Evolutionary conservation across 2,113 vertebrate genomes (phyloP).

Genomic region (Bujurquina vittata): DNA sequence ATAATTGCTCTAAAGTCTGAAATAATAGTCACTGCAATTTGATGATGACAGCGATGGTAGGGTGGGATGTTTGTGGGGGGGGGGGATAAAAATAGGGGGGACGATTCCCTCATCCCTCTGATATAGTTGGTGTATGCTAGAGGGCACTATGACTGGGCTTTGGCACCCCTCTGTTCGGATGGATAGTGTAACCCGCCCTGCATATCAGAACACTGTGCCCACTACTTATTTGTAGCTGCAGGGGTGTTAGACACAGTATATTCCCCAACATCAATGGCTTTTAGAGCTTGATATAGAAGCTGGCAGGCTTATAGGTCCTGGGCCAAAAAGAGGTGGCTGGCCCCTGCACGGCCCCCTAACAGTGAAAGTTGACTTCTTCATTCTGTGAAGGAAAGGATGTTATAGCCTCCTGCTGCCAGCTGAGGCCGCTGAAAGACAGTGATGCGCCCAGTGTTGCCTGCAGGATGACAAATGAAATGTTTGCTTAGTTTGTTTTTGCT

Average conservation of each 20-base stretch:
- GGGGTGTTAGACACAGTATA: slow-evolving; percentile 83
- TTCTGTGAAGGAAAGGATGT: slow-evolving; percentile 32
- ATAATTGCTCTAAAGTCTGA: slow-evolving; percentile 77
- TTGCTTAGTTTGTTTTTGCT: neutral
- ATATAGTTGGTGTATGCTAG: slow-evolving; percentile 62
- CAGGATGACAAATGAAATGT: slow-evolving; percentile 13
- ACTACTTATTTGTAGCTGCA: slow-evolving; percentile 77
- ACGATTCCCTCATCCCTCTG: slow-evolving; percentile 67
- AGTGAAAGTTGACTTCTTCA: slow-evolving; percentile 53
- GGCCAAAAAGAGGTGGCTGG: slow-evolving; percentile 48
- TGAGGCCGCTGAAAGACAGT: slow-evolving; percentile 71
- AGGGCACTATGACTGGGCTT: slow-evolving; percentile 66
- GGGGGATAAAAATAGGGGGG: slow-evolving; percentile 72
- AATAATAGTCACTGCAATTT: slow-evolving; percentile 74
- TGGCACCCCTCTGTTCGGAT: slow-evolving; percentile 65
- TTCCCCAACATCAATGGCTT: slow-evolving; percentile 78
- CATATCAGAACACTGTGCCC: slow-evolving; percentile 75
- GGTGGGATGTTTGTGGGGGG: too few relatives aligned
- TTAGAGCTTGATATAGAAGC: slow-evolving; percentile 79
- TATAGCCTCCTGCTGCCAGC: slow-evolving; percentile 56
- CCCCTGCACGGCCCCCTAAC: slow-evolving; percentile 31
- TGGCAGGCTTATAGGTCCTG: slow-evolving; percentile 60
- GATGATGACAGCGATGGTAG: slow-evolving; percentile 65
- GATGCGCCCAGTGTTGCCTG: neutral
- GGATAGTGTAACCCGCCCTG: slow-evolving; percentile 78